These are phyloP conservation scores for Tupiocoris notatus DNA, from an alignment of 2,888 invertebrate genomes.

Conservation along the genomic window DNA sequence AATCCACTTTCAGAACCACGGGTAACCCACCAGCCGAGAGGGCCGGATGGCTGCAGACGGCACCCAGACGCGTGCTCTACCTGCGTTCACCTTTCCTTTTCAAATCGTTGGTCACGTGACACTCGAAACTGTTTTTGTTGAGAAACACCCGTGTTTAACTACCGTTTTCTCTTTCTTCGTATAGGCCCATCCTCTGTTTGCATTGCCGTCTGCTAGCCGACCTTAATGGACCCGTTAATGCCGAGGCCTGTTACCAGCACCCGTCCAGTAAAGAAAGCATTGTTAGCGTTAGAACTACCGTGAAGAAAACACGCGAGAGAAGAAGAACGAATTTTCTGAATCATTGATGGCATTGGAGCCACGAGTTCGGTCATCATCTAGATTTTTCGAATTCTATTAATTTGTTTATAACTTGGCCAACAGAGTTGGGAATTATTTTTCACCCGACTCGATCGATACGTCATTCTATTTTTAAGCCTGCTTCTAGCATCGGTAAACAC, in stretches of 20 bases:
- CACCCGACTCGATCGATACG: too few relatives aligned
- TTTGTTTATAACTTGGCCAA: too few relatives aligned
- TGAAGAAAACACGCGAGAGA: too few relatives aligned
- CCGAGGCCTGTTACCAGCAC: not conserved
- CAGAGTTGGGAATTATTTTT: too few relatives aligned
- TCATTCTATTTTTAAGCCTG: too few relatives aligned
- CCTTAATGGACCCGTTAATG: not conserved
- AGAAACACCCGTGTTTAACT: constrained; percentile 20
- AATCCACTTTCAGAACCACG: too few relatives aligned
- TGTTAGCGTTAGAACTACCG: not conserved
- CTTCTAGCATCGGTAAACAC: too few relatives aligned
- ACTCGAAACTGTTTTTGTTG: constrained; percentile 27
- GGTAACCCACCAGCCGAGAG: not conserved
- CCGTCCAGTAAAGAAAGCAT: not conserved
- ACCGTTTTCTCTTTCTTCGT: constrained; percentile 36
- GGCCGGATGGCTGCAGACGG: not conserved
- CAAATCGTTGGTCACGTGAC: constrained; percentile 14
- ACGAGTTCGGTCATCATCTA: too few relatives aligned
- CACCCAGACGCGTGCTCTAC: constrained; percentile 34
- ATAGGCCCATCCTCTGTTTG: not conserved
- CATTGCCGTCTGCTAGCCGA: not conserved
- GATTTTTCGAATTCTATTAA: too few relatives aligned
- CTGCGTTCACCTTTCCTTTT: constrained; percentile 32
- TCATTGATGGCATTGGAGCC: too few relatives aligned
- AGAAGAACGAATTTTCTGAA: too few relatives aligned